phyloP scores from a whole-genome alignment of 1,140 invertebrate genomes.

The Trachymyrmex cornetzi region DNA sequence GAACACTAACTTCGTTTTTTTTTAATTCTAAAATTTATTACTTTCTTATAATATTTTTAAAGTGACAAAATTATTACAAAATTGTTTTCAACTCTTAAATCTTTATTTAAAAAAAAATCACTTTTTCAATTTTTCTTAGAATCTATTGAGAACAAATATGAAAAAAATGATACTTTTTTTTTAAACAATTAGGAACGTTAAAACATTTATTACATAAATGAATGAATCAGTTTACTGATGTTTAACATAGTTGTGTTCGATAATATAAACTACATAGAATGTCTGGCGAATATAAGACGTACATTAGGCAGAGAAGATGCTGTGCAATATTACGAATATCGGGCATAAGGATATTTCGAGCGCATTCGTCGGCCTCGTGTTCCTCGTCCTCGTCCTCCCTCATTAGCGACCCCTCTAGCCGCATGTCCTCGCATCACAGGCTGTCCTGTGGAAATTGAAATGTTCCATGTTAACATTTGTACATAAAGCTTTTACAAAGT shows the following conservation, averaged over 20 bases:
- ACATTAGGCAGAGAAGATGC: conserved; percentile 1
- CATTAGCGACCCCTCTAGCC: conserved; percentile 71
- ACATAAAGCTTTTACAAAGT: not conserved
- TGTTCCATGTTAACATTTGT: not conserved
- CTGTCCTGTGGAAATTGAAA: conserved; percentile 71
- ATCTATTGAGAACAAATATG: not conserved
- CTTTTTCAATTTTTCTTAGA: not conserved
- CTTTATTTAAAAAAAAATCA: not conserved
- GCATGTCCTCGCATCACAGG: conserved; percentile 70
- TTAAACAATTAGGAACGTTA: not conserved
- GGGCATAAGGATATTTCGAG: conserved; percentile 72
- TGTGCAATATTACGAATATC: conserved; percentile 54
- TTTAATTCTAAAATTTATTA: conserved; percentile 16
- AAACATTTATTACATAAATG: conserved; percentile 3
- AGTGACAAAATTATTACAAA: not conserved
- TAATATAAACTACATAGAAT: conserved; percentile 34
- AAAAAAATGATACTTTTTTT: conserved; percentile 1
- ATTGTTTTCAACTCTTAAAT: not conserved
- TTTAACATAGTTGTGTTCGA: conserved; percentile 19
- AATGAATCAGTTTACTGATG: conserved; percentile 7
- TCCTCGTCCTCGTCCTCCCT: conserved; percentile 77
- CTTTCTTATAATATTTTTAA: not conserved
- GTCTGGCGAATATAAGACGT: conserved; percentile 28
- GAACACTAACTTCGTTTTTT: conserved; percentile 7
- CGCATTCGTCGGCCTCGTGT: conserved; percentile 78